Evolutionary conservation across 2,888 invertebrate species (phyloP).

Genomic region (Mythimna albipuncta): DNA sequence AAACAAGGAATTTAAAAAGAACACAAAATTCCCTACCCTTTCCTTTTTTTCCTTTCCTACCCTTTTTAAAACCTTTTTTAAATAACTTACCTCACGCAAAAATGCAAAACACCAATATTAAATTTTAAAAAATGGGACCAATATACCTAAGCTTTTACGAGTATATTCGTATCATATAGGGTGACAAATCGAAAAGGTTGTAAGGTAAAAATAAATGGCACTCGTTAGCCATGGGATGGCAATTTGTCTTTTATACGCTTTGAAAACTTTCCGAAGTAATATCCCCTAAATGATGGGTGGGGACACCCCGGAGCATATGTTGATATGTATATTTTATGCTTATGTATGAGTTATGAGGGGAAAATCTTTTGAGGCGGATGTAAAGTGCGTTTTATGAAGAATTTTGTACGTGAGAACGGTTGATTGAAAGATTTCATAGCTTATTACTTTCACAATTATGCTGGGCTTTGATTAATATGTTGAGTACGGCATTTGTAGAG

Average conservation of each 20-base stretch:
- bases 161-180: not conserved
- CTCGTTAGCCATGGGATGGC: conserved; percentile 52
- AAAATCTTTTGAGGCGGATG: conserved; percentile 17
- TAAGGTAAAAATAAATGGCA: conserved; percentile 56
- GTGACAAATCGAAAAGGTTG: conserved; percentile 47
- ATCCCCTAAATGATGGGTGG: conserved; percentile 37
- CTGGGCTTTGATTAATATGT: not conserved
- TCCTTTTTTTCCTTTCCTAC: too few species aligned
- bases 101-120: conserved; percentile 1
- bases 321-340: conserved; percentile 11
- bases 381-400: conserved; percentile 24
- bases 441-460: not conserved
- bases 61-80: not conserved
- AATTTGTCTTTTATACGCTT: conserved; percentile 54
- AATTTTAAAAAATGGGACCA: conserved; percentile 13
- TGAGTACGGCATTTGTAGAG: not conserved
- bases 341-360: conserved; percentile 11
- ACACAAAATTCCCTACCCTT: too few species aligned
- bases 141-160: not conserved
- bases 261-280: conserved; percentile 48
- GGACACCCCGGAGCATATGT: conserved; percentile 19
- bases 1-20: not conserved
- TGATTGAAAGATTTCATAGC: conserved; percentile 8
- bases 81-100: not conserved
- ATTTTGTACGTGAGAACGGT: conserved; percentile 2